Percentiles rank a stretch among this genome's conserved stretches.
Evolutionary conservation across 2,113 vertebrate genomes (phyloP).

Genomic region (Serilophus lunatus): DNA sequence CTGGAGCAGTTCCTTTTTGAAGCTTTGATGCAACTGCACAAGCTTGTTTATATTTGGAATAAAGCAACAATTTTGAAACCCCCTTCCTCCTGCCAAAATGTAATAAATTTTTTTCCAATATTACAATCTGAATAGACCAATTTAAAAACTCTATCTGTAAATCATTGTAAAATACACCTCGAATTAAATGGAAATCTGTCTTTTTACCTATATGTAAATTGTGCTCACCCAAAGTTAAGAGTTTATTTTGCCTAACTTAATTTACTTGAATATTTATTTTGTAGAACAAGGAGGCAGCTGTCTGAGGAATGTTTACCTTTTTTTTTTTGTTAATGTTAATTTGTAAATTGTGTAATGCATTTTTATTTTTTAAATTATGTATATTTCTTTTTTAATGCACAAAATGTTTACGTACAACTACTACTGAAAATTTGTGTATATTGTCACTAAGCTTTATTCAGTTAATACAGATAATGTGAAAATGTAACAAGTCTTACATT

Average conservation of each 20-base stretch:
- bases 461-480: constrained; percentile 79
- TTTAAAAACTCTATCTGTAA: constrained; percentile 24
- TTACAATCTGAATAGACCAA: constrained; percentile 42
- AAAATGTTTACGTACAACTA: constrained; percentile 85
- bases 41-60: constrained; percentile 28
- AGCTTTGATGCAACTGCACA: constrained; percentile 22
- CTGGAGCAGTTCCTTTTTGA: constrained; percentile 39
- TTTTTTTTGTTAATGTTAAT: constrained; percentile 78
- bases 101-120: constrained; percentile 28
- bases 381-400: constrained; percentile 90
- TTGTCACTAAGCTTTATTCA: constrained; percentile 82
- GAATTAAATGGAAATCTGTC: constrained; percentile 58
- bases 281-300: constrained; percentile 71
- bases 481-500: constrained; percentile 77
- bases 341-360: constrained; percentile 87
- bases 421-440: constrained; percentile 83
- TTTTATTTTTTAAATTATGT: constrained; percentile 85
- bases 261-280: constrained; percentile 79
- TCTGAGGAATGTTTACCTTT: constrained; percentile 81
- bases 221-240: constrained; percentile 53
- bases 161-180: constrained; percentile 65
- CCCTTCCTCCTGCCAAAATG: constrained; percentile 28
- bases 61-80: constrained; percentile 26
- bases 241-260: constrained; percentile 73
- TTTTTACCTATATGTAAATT: constrained; percentile 68